These are phyloP conservation scores for Trigoniulus corallinus DNA, from an alignment of 1,140 invertebrate genomes.

Conservation along the genomic window DNA sequence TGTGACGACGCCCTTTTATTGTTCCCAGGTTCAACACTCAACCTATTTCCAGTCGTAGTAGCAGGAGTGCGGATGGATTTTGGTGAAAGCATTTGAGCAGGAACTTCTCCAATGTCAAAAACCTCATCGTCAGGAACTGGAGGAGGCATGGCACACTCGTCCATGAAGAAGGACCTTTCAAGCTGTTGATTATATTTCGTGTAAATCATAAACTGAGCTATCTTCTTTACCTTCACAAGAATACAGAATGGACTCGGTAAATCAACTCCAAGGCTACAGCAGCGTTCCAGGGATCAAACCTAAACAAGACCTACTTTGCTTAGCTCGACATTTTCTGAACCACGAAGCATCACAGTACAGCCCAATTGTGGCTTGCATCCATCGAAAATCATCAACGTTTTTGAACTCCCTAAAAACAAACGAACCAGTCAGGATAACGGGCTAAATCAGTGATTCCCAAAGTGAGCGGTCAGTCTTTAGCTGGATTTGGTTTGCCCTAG, in stretches of 20 bases:
- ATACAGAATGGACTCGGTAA: too few species aligned
- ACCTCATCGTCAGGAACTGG: too few species aligned
- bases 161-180: conserved; percentile 78
- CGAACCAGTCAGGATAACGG: too few species aligned
- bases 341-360: conserved; percentile 74
- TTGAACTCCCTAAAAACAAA: conserved; percentile 34
- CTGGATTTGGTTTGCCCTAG: too few species aligned
- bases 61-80: too few species aligned
- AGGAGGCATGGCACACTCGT: conserved; percentile 50
- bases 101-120: too few species aligned
- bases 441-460: too few species aligned
- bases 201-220: conserved; percentile 63
- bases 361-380: conserved; percentile 71
- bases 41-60: too few species aligned
- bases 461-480: too few species aligned
- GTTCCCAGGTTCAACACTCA: neutral
- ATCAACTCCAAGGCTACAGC: too few species aligned
- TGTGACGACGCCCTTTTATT: conserved; percentile 7
- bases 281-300: too few species aligned
- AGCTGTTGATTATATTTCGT: conserved; percentile 79
- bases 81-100: too few species aligned
- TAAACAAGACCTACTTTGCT: conserved; percentile 36
- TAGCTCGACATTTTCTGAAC: conserved; percentile 55
- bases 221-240: conserved; percentile 50
- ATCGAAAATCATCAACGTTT: conserved; percentile 88